Conservation (phyloP, 1,140 invertebrate species). For the Pygmarrhopalites habei region DNA sequence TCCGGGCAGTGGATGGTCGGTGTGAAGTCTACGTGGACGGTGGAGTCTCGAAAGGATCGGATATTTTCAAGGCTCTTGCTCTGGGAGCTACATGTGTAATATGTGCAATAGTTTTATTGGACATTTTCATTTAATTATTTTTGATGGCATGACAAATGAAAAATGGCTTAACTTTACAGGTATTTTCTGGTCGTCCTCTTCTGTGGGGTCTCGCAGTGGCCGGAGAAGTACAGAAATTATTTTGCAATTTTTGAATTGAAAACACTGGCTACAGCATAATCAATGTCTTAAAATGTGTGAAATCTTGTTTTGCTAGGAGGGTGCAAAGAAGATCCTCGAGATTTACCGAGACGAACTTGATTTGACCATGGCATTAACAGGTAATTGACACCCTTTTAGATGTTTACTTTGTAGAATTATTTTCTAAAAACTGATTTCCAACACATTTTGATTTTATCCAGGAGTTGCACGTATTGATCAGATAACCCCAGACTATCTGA, state of each 20-base stretch:
- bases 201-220: constrained; percentile 80
- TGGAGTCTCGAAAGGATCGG: constrained; percentile 73
- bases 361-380: constrained; percentile 65
- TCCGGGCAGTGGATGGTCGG: constrained; percentile 61
- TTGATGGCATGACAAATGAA: not conserved
- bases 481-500: no score
- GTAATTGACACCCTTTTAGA: no score
- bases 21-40: constrained; percentile 82
- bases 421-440: no score
- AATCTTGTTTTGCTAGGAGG: no score
- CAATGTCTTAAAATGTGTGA: no score
- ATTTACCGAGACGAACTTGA: constrained; percentile 73
- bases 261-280: no score
- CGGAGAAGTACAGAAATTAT: no score
- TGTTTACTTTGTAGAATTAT: no score
- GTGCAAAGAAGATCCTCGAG: constrained; percentile 63
- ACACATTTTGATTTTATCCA: no score
- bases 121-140: constrained; percentile 41
- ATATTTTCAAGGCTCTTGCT: constrained; percentile 84
- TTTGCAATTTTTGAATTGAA: no score
- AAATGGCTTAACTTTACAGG: constrained; percentile 46
- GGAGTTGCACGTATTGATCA: no score
- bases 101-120: constrained; percentile 53
- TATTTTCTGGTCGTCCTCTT: constrained; percentile 81
- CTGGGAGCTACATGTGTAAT: constrained; percentile 58